Base-by-base conservation (phyloP, 2,888 invertebrate genomes). In the Drosophila subquinaria region DNA sequence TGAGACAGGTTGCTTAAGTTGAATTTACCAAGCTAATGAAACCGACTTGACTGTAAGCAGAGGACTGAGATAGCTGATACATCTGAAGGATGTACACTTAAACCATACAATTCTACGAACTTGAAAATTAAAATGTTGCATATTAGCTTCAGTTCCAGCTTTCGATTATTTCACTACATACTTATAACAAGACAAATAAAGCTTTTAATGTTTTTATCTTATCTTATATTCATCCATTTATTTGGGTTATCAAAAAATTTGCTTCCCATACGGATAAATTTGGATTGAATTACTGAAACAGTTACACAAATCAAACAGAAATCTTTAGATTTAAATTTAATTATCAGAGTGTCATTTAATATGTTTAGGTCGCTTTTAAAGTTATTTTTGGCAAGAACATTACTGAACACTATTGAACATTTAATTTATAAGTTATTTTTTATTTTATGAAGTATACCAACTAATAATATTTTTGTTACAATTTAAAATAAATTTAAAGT, bases 1-100 rank as follows among this genome's bases (percentile, higher is more conserved):
- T 13, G 43, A 23, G 30, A 38, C 5, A 42, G 36, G 45, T 33
- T 42, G 71, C 51, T 51, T 53, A 30, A 33, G 33, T 47, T 52
- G 38, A 51, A 43, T 20, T 53, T 53, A 23, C 47, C 60, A 38
- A 45, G 76, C 50, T 64, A 76, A 76, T 76, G 61, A 69, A 76
- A 65, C 61, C 13, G 69, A 62, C 56, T 69, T 15, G 64, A 62
- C 51, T 69, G 52, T 61, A 23, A 20, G 53, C 13, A 38, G 38
- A 38, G 45, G 11, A 4, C 8, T 15, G 30, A 45, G 38, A 40
- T 23, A 36, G 51, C 57, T 15, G 38, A 50, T 56, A 40, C 35
- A 62, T 20, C 40, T 60, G 43, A 51, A 71, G 59, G 57, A 60
- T 42, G 6, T 50, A 38, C n/a, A 52, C 53, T 70, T 56, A 17